Evolutionary conservation across 2,797 vertebrate genomes (phyloP), one percentile per base, ranked within the genome.

Genomic region (Sebastes cheni): DNA sequence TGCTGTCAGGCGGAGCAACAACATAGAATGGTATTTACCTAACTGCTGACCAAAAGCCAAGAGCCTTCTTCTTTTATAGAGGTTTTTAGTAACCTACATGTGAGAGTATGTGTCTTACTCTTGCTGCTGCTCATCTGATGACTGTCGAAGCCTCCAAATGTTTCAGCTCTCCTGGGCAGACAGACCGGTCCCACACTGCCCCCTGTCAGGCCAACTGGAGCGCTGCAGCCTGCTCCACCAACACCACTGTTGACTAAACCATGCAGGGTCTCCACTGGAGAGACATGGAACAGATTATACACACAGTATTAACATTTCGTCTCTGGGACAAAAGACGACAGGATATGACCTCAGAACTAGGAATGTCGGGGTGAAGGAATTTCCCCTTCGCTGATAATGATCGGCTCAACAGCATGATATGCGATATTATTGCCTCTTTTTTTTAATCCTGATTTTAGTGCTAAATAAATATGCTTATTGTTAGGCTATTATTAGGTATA

Each of bases 61-160:
- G 3, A 11, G 39, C n/a, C 23, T 56, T 11, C 16, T 29, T 29
- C 18, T 14, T 30, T 59, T 59, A 18, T 50, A 50, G 46, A 50
- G 16, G 46, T 20, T 18, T 50, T 50, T 50, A 50, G 18, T 50
- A 18, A 50, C 16, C 46, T 61, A 23, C 8, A 9, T 8, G 52
- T 42, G n/a, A 67, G 71, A 65, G 69, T 25, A 13, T 3, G 27
- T n/a, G 6, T 80, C 94, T 93, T 87, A 97, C 97, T 94, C 91
- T 98, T 99, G 66, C 95, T 96, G 59, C 93, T 95, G 0, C 93
- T 98, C 96, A 98, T 97, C 92, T 97, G 98, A 75, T 99, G 97
- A 79, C 97, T 97, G 93, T 99, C 97, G 72, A 99, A 98, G 18
- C 98, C 98, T 73, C 97, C 97, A 25, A 99, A 99, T 0, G 98